Percentiles rank a stretch among this genome's conserved stretches.
phyloP scores from a whole-genome alignment of 2,888 invertebrate species.

The Micoletzkya japonica region DNA sequence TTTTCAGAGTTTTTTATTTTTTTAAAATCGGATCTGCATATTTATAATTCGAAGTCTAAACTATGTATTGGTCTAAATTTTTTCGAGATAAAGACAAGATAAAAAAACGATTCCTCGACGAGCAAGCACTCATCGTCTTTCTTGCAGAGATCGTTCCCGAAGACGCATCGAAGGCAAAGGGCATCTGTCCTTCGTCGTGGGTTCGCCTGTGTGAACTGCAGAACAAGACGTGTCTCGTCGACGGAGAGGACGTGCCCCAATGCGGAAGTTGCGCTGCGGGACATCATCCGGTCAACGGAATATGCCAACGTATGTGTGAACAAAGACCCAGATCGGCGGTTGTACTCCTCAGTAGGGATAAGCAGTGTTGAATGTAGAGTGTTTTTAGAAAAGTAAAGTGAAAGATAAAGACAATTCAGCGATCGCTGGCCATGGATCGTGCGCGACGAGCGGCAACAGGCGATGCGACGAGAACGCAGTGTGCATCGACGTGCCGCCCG shows the following conservation, averaged over 20 bases:
- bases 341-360: neutral
- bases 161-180: too few species aligned
- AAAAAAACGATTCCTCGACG: too few species aligned
- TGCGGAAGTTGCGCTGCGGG: slow-evolving; percentile 58
- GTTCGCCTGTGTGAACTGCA: slow-evolving; percentile 47
- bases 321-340: neutral
- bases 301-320: slow-evolving; percentile 46
- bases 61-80: too few species aligned
- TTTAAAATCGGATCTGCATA: too few species aligned
- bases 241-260: slow-evolving; percentile 59
- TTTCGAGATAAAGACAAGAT: too few species aligned
- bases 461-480: slow-evolving; percentile 58
- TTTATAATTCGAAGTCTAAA: too few species aligned
- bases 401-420: slow-evolving; percentile 34
- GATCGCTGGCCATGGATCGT: slow-evolving; percentile 50
- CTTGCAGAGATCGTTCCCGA: slow-evolving; percentile 33
- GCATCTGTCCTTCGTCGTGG: slow-evolving; percentile 52
- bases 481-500: slow-evolving; percentile 58
- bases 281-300: slow-evolving; percentile 55
- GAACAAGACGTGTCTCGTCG: slow-evolving; percentile 59
- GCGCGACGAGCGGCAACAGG: slow-evolving; percentile 47
- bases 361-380: neutral
- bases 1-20: too few species aligned
- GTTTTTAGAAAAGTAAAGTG: neutral
- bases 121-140: too few species aligned